These are phyloP conservation scores for Epinephelus cyanopodus DNA, from an alignment of 2,113 vertebrate species.

Conservation along the genomic window DNA sequence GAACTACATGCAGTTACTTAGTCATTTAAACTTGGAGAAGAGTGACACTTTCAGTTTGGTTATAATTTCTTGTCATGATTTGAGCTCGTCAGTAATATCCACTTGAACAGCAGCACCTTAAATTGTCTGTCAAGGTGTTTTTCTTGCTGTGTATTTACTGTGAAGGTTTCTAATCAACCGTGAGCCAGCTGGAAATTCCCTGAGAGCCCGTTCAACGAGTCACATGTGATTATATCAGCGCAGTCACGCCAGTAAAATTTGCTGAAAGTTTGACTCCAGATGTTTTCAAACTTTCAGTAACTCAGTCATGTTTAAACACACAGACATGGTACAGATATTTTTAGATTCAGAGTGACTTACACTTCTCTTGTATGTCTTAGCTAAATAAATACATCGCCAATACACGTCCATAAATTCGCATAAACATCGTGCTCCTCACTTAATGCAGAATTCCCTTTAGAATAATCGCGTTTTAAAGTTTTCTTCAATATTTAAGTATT, in stretches of 20 bases:
- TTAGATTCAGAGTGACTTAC: not conserved
- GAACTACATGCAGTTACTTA: too few relatives aligned
- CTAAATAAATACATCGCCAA: not conserved
- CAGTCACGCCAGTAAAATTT: not conserved
- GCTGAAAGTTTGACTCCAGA: too few relatives aligned
- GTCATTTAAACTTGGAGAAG: too few relatives aligned
- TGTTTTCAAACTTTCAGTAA: not conserved
- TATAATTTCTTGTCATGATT: too few relatives aligned
- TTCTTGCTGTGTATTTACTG: not conserved
- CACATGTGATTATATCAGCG: not conserved
- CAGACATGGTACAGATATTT: not conserved
- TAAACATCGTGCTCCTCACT: too few relatives aligned
- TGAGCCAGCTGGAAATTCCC: not conserved
- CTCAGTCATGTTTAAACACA: not conserved
- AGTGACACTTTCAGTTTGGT: too few relatives aligned
- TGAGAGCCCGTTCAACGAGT: not conserved
- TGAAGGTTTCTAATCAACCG: not conserved
- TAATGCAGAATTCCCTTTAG: not conserved
- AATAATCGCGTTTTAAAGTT: not conserved
- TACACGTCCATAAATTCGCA: not conserved
- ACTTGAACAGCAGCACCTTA: too few relatives aligned
- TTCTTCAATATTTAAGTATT: not conserved
- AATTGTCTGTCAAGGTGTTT: not conserved
- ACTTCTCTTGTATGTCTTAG: not conserved
- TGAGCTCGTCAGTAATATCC: too few relatives aligned